These are phyloP conservation scores for Leptodactylus fuscus DNA, from an alignment of 2,113 vertebrate genomes.

Conservation along the genomic window DNA sequence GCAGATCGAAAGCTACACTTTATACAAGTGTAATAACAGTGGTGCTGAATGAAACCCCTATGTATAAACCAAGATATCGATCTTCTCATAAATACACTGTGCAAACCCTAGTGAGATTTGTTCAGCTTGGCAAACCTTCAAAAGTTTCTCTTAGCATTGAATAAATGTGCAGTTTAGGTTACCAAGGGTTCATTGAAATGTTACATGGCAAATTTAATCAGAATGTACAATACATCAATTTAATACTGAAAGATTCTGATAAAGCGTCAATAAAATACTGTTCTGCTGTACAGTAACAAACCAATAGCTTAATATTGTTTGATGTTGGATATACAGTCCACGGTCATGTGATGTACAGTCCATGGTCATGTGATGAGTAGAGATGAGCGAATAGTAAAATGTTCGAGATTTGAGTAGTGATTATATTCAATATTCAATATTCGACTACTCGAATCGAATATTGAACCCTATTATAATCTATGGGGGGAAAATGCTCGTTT, in stretches of 20 bases:
- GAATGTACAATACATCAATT: background rate
- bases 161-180: background rate
- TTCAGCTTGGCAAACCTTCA: slow-evolving; percentile 8
- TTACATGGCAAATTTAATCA: background rate
- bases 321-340: too few relatives aligned
- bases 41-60: background rate
- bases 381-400: too few relatives aligned
- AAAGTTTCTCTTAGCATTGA: background rate
- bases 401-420: too few relatives aligned
- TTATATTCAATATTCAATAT: too few relatives aligned
- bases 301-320: too few relatives aligned
- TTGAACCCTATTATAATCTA: too few relatives aligned
- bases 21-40: background rate
- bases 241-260: background rate
- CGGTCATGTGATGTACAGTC: too few relatives aligned
- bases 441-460: too few relatives aligned
- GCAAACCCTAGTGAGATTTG: slow-evolving; percentile 1
- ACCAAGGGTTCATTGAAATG: background rate
- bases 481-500: too few relatives aligned
- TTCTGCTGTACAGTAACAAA: background rate
- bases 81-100: slow-evolving; percentile 1
- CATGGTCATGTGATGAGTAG: too few relatives aligned
- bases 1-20: background rate
- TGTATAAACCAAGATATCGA: slow-evolving; percentile 7
- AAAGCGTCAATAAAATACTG: background rate